Evolutionary conservation across 1,140 invertebrate species (phyloP), one percentile per base, ranked within the genome.

Genomic region (Anadara kagoshimensis): DNA sequence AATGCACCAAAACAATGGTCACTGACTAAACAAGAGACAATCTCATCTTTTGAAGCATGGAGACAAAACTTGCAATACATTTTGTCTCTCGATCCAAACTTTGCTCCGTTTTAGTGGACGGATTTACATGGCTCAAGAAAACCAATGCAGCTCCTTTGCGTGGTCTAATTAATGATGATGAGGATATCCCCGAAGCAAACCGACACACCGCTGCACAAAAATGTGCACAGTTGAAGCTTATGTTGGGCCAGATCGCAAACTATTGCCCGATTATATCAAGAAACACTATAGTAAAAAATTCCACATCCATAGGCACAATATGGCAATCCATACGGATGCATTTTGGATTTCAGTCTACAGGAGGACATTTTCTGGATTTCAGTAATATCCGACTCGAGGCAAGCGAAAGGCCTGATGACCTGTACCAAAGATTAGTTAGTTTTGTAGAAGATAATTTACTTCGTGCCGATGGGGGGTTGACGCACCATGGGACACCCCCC

Each of bases 191-290:
- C 11, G 51, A 78, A 29, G 36, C 51, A 14, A 12, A 12, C 29
- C 26, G 71, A 29, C 53, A 59, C 8, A 69, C 75, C 44, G 75
- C 75, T 10, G 66, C 65, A 14, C 65, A 78, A 47, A 70, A 66
- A 22, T 49, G 56, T 47, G 53, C 66, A 5, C 66, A 78, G 20
- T 45, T 74, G 12, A 59, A 76, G 22, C 67, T 69, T 10, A 78
- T 78, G 61, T 36, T 81, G 14, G 78, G 72, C 4, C 76, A 78
- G 47, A 78, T 77, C 22, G 74, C 75, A 18, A 74, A 78, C 47
- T 78, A 73, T 51, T 79, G 70, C 47, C 75, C 70, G 14, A 56
- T 79, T n/a, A 79, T 67, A 4, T 68, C 57, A 18, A 53, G 75
- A 36, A 73, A 69, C 22, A 65, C 59, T 11, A 73, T 73, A 12